phyloP scores from a whole-genome alignment of 2,888 invertebrate genomes.

The Dysmachus trigonus region DNA sequence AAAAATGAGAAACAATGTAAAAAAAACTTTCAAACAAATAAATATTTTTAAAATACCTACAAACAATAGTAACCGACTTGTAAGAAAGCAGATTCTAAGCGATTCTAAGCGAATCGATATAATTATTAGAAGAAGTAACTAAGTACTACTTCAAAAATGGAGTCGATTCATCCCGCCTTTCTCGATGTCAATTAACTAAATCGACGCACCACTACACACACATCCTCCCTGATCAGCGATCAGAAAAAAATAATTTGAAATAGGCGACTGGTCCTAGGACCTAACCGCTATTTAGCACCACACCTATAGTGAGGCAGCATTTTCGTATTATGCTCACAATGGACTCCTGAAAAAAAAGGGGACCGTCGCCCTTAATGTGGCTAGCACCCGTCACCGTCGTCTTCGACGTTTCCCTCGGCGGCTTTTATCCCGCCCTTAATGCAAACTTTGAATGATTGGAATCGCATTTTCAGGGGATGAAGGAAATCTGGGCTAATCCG shows the following conservation, averaged over 20 bases:
- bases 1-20: too few relatives aligned
- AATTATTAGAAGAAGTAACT: too few relatives aligned
- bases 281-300: conserved; percentile 37
- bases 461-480: conserved; percentile 29
- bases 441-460: conserved; percentile 34
- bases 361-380: background rate
- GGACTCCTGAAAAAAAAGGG: background rate
- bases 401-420: background rate
- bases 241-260: background rate
- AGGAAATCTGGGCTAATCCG: conserved; percentile 45
- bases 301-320: conserved; percentile 19
- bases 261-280: conserved; percentile 2
- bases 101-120: background rate
- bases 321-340: background rate
- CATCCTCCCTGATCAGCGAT: background rate
- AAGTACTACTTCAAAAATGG: background rate
- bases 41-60: too few relatives aligned
- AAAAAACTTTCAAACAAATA: too few relatives aligned
- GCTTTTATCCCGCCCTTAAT: conserved; percentile 17
- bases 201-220: background rate
- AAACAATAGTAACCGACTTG: too few relatives aligned
- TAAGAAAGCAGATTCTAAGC: too few relatives aligned
- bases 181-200: background rate
- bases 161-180: background rate
- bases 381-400: background rate